Conservation (phyloP, 1,140 invertebrate species). For the Drosophila grimshawi region DNA sequence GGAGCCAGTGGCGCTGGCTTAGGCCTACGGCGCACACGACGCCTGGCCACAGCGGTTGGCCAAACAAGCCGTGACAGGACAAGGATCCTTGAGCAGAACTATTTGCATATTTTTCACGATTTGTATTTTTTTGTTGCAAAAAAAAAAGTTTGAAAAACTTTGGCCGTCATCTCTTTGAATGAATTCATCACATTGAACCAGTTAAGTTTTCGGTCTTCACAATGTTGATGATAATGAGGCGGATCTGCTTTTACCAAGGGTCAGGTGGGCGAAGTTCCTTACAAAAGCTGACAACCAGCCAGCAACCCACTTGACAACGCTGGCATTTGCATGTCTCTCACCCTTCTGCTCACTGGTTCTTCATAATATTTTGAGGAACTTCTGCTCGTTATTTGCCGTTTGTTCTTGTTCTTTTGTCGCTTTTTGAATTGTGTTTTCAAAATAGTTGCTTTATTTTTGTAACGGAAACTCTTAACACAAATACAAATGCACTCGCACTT, state of each 20-base stretch:
- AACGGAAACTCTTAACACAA: slow-evolving; percentile 76
- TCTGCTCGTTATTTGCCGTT: slow-evolving; percentile 68
- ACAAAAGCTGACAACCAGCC: slow-evolving; percentile 48
- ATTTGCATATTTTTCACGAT: slow-evolving; percentile 27
- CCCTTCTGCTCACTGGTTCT: slow-evolving; percentile 62
- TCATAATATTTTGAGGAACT: slow-evolving; percentile 49
- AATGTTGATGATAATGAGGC: slow-evolving; percentile 20
- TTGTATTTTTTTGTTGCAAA: slow-evolving; percentile 10
- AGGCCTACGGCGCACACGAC: slow-evolving; percentile 44
- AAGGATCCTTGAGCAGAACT: slow-evolving; percentile 37
- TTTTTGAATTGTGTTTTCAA: slow-evolving; percentile 73
- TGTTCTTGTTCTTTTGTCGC: slow-evolving; percentile 70
- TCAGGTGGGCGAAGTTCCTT: slow-evolving; percentile 24
- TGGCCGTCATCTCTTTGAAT: slow-evolving; percentile 61
- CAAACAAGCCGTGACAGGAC: slow-evolving; percentile 27
- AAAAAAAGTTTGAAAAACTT: slow-evolving; percentile 54
- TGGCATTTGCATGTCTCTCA: slow-evolving; percentile 20
- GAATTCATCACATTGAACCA: slow-evolving; percentile 77
- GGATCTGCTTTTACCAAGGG: neutral
- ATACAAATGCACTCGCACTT: slow-evolving; percentile 40
- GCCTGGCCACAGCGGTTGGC: slow-evolving; percentile 12
- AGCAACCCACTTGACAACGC: slow-evolving; percentile 46
- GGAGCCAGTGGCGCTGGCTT: slow-evolving; percentile 24
- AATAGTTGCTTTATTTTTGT: slow-evolving; percentile 63
- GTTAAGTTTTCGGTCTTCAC: slow-evolving; percentile 57